Base-by-base conservation (phyloP, 2,888 invertebrate species). In the Pseudococcus longispinus region DNA sequence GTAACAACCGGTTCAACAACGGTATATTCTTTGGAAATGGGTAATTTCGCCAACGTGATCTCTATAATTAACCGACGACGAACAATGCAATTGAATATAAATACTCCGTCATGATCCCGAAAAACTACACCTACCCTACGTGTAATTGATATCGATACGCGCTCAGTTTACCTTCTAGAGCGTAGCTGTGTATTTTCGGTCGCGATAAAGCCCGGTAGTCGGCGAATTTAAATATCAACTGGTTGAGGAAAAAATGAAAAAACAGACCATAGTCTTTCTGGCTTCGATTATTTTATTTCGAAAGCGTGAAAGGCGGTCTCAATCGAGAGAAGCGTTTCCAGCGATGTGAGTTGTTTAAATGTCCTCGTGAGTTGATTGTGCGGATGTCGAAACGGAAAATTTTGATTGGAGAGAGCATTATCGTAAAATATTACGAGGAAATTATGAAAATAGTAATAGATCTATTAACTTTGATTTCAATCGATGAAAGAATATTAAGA, bases 21-120 rank as follows among this genome's bases (percentile, higher is more conserved):
- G 70, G 70, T 60, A 60, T 60, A 60, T 23, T 23, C 15, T 70
- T 70, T 70, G 70, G 70, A 70, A 70, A 70, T 70, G 70, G 29
- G 29, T 70, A 70, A 70, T 70, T 70, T 70, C 29, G 70, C 70
- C 70, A 70, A 29, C 70, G 70, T 70, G 70, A 23, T 26, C 29
- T 70, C 29, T 70, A 29, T 70, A 70, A 70, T 70, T 70, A 70
- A 0, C 29, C 60, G 20, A n/a, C 60, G 60, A 20, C 29, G 70
- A 70, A 70, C 70, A 70, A 70, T 70, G 18, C 29, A 29, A 70
- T 70, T 70, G 26, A 29, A 70, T 70, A 13, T 70, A 65, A 51
- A n/a, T 60, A 60, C 20, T 20, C 15, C 8, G 60, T 20, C 60
- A 23, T 23, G 60, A 20, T 20, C 8, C 60, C 20, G 60, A 60